Conservation (phyloP, 2,113 vertebrate genomes). For the Trematocara macrostoma region DNA sequence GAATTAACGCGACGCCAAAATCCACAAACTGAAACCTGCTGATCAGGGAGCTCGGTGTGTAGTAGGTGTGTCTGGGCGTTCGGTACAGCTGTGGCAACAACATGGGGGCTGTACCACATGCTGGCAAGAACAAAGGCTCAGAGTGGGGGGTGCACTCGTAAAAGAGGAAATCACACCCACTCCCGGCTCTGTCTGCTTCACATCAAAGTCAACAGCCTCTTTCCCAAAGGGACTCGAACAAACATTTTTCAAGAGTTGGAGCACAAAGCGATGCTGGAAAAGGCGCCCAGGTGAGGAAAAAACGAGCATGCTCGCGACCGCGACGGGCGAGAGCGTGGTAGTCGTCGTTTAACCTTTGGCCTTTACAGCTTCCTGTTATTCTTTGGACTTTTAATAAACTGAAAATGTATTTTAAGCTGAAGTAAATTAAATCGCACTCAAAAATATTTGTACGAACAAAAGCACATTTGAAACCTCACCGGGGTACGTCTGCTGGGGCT, state of each 20-base stretch:
- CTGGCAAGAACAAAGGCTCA: constrained; percentile 57
- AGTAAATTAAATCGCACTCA: neutral
- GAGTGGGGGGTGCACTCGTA: constrained; percentile 18
- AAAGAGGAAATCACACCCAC: constrained; percentile 55
- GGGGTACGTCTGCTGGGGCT: constrained; percentile 82
- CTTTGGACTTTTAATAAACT: neutral
- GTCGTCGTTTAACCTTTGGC: neutral
- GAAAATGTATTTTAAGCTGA: neutral
- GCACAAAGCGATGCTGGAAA: neutral
- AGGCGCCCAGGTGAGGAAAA: neutral
- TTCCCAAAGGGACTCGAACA: constrained; percentile 27
- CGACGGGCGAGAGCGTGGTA: neutral
- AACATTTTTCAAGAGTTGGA: neutral
- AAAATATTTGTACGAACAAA: neutral
- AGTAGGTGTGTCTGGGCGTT: neutral
- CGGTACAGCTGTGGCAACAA: constrained; percentile 61
- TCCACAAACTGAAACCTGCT: neutral
- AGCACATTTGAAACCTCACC: constrained; percentile 67
- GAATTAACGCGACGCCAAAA: neutral
- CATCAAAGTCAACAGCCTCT: constrained; percentile 53
- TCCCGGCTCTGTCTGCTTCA: constrained; percentile 33
- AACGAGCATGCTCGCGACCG: neutral
- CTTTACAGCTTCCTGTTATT: neutral
- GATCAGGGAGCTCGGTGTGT: neutral
- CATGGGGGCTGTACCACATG: constrained; percentile 41